Evolutionary conservation across 2,888 invertebrate species (phyloP).

Genomic region (Cantharis rufa): DNA sequence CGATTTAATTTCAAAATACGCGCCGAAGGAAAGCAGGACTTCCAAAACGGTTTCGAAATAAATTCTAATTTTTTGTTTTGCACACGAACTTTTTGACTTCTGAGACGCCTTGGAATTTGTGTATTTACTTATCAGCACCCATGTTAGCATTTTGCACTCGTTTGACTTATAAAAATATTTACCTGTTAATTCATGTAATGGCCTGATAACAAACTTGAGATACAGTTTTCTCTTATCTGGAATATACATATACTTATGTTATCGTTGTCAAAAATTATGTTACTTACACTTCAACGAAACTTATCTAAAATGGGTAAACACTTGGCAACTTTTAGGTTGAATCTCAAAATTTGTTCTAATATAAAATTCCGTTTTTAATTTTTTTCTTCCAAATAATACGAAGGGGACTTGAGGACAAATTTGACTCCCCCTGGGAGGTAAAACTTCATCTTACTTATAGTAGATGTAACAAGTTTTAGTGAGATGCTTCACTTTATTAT

Average conservation of each 20-base stretch:
- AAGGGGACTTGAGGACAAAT: not conserved
- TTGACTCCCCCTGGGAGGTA: not conserved
- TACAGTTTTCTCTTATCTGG: not conserved
- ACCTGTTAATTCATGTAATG: not conserved
- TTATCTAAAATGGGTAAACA: not conserved
- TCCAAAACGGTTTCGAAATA: not conserved
- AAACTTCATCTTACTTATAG: not conserved
- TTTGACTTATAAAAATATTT: not conserved
- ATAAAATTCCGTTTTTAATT: not conserved
- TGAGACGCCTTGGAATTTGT: not conserved
- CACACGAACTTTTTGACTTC: not conserved
- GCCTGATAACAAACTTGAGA: not conserved
- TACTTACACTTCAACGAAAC: not conserved
- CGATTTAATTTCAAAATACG: not conserved
- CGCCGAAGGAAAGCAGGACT: not conserved
- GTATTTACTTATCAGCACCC: not conserved
- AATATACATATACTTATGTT: not conserved
- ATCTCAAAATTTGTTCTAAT: not conserved
- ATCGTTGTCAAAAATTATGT: not conserved
- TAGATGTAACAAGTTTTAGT: not conserved
- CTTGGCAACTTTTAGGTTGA: not conserved
- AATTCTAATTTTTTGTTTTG: not conserved
- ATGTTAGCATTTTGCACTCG: not conserved
- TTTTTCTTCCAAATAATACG: not conserved
- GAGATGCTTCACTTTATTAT: not conserved